phyloP scores from a whole-genome alignment of 2,113 vertebrate genomes.

The Rallus limicola region DNA sequence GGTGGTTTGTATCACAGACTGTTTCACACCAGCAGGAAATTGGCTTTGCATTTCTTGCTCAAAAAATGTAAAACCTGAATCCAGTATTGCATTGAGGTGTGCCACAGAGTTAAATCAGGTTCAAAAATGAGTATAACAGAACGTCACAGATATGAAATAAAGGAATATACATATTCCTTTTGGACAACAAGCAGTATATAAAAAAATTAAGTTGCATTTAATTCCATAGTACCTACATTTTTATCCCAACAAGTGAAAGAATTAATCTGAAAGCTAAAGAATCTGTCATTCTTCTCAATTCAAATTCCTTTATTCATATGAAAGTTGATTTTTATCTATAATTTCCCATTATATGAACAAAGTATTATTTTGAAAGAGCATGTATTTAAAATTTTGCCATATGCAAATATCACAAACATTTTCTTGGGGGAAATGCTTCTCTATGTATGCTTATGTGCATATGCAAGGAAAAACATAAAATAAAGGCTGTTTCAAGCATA shows the following conservation, averaged over 20 bases:
- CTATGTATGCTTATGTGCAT: neutral
- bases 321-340: neutral
- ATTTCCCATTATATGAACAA: neutral
- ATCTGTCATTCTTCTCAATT: neutral
- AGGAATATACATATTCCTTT: neutral
- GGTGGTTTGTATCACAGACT: neutral
- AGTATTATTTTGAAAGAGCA: neutral
- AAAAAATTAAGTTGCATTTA: neutral
- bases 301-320: neutral
- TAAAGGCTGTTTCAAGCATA: neutral
- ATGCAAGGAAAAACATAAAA: neutral
- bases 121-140: neutral
- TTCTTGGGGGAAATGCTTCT: neutral
- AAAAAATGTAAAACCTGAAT: neutral
- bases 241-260: neutral
- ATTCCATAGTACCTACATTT: neutral
- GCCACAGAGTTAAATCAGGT: neutral
- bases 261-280: neutral
- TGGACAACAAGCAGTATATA: neutral
- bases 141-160: neutral
- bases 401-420: neutral
- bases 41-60: neutral
- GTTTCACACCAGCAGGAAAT: neutral
- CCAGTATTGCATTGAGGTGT: neutral
- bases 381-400: neutral